phyloP scores from a whole-genome alignment of 1,140 invertebrate species.

The Diachasma alloeum region DNA sequence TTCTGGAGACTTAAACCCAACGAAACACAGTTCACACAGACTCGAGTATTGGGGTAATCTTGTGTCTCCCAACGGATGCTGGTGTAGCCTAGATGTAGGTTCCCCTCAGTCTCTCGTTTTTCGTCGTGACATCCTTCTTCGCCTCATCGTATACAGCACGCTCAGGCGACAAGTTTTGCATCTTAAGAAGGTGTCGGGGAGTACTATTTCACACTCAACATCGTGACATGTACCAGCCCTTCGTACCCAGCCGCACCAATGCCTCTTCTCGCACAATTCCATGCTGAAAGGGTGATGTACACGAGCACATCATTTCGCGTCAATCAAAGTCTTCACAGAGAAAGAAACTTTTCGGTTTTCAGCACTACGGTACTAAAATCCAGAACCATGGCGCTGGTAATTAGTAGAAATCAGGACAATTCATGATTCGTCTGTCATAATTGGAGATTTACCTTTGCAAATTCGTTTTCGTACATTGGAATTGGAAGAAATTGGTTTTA shows the following conservation, averaged over 20 bases:
- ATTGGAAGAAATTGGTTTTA: background rate
- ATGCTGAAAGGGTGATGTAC: background rate
- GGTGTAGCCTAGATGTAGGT: constrained; percentile 2
- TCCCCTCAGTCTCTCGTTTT: constrained; percentile 25
- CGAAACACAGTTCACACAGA: background rate
- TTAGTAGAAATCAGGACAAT: too few species aligned
- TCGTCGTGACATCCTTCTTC: constrained; percentile 17
- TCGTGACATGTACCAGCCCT: background rate
- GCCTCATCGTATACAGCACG: constrained; percentile 11
- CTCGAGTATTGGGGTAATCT: background rate
- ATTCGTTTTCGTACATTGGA: background rate
- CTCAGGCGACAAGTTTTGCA: constrained; percentile 59
- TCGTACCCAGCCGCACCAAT: too few species aligned
- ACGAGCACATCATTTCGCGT: background rate
- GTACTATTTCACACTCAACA: constrained; percentile 37
- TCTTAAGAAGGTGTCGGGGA: constrained; percentile 60
- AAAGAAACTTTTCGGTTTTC: too few species aligned
- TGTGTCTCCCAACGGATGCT: background rate
- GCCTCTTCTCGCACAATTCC: background rate
- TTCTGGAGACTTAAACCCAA: background rate
- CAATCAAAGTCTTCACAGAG: background rate
- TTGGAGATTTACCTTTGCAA: background rate
- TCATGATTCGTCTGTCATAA: background rate
- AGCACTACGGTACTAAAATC: too few species aligned
- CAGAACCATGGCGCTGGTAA: background rate